Percentiles rank a stretch among this genome's conserved stretches.
phyloP scores from a whole-genome alignment of 2,797 vertebrate genomes.

The Oryzias sinensis region DNA sequence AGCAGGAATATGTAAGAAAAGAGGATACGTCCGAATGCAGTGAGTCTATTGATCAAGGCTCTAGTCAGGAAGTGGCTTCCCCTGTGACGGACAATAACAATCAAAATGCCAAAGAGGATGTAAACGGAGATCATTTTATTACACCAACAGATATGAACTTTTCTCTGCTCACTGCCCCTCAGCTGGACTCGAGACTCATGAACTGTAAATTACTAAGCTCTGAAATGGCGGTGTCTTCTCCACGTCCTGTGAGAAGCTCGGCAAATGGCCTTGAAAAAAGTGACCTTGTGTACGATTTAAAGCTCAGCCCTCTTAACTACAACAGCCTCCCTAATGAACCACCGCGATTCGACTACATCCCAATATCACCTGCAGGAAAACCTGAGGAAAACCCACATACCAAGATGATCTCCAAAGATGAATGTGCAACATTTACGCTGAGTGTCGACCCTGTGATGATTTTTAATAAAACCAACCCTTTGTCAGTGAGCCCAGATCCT shows the following conservation, averaged over 20 bases:
- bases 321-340: slow-evolving; percentile 67
- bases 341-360: slow-evolving; percentile 67
- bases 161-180: slow-evolving; percentile 62
- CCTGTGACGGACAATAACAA: slow-evolving; percentile 39
- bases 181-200: slow-evolving; percentile 53
- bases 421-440: slow-evolving; percentile 60
- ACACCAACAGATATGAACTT: slow-evolving; percentile 44
- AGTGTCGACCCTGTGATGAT: slow-evolving; percentile 56
- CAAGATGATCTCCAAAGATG: slow-evolving; percentile 56
- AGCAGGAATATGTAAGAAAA: slow-evolving; percentile 38
- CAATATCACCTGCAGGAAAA: slow-evolving; percentile 66
- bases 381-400: slow-evolving; percentile 50
- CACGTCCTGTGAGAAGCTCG: slow-evolving; percentile 38
- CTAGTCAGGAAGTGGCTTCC: slow-evolving; percentile 41
- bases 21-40: slow-evolving; percentile 42
- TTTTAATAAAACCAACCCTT: slow-evolving; percentile 55
- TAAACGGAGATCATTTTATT: slow-evolving; percentile 32
- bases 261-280: slow-evolving; percentile 49
- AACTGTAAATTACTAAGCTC: slow-evolving; percentile 58
- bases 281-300: slow-evolving; percentile 67
- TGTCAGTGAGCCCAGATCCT: slow-evolving; percentile 41
- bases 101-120: slow-evolving; percentile 34
- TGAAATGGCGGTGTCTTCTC: slow-evolving; percentile 48
- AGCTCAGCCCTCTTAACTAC: slow-evolving; percentile 77
- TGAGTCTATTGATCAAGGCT: slow-evolving; percentile 39